Evolutionary conservation across 2,797 vertebrate genomes (phyloP), one percentile per base, ranked within the genome.

Genomic region (Liparis tanakae): DNA sequence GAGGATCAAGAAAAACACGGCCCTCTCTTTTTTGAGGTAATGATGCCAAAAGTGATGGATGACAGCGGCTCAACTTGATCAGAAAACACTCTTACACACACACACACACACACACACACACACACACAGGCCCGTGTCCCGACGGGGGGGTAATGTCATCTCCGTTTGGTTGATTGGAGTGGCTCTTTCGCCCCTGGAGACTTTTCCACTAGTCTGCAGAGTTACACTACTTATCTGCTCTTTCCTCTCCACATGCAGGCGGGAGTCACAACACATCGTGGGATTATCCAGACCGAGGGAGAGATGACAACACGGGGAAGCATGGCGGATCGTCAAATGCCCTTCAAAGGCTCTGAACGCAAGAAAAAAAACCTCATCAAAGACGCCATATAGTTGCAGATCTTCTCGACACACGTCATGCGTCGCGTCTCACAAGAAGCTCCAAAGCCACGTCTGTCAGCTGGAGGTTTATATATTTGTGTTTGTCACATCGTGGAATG

Each of bases 71-170:
- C 65, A 79, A 85, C 79, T 76, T 76, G 62, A 89, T 87, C 80
- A 79, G 69, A 63, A 70, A 53, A 72, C 50, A 15, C 30, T 14
- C 55, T 12, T 20, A 1, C 50, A 13, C n/a, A 22, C n/a, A 13
- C 41, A 39, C 75, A 61, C 72, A 41, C 56, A 74, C 71, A 70
- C 72, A 60, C 46, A 60, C 36, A 68, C 60, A 59, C 46, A 56
- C 44, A 36, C 12, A 15, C 63, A 55, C 50, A 41, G 25, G 66
- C 76, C 25, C n/a, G n/a, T 61, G 65, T 76, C 75, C 76, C 83
- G 0, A 18, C 56, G 78, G 90, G 90, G 81, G 89, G 87, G 86
- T 90, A 89, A 92, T 91, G 90, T 72, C 78, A 59, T 85, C 85
- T 85, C 78, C 37, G 74, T 87, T 79, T 79, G 79, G 78, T 43